Evolutionary conservation across 2,797 vertebrate genomes (phyloP).

Genomic region (Tadarida brasiliensis): DNA sequence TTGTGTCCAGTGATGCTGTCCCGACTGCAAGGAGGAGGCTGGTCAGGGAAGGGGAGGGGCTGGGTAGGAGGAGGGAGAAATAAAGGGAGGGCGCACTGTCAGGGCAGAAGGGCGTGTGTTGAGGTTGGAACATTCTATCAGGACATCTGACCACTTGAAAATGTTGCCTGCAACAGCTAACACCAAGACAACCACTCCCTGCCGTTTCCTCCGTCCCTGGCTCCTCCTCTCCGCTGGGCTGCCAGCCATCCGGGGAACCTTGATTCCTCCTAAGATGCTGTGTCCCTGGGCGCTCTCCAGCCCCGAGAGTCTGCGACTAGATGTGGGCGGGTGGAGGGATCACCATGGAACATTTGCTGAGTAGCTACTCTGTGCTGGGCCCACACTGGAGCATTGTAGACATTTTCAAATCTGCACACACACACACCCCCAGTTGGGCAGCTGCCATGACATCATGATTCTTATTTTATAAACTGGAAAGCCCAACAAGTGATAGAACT

Average conservation of each 20-base stretch:
- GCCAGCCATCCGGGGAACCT: neutral
- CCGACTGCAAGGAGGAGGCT: neutral
- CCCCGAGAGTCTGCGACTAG: neutral
- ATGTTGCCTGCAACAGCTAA: neutral
- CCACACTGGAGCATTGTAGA: neutral
- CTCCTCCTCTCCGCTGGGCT: neutral
- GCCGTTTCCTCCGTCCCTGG: neutral
- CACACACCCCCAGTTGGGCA: neutral
- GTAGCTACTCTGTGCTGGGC: neutral
- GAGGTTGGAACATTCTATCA: neutral
- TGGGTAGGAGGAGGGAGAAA: neutral
- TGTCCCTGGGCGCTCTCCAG: neutral
- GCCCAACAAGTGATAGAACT: neutral
- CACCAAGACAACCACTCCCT: neutral
- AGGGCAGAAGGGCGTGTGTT: neutral
- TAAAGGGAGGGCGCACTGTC: neutral
- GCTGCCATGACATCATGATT: neutral
- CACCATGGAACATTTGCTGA: neutral
- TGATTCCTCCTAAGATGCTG: neutral
- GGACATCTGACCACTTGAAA: neutral
- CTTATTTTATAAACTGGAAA: constrained; percentile 30
- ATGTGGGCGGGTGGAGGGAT: neutral
- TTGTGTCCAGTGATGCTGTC: neutral
- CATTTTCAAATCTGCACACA: constrained; percentile 15
- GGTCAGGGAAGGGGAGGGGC: neutral